These are phyloP conservation scores for Camelus dromedarius DNA, from an alignment of 2,113 vertebrate genomes.

Conservation along the genomic window DNA sequence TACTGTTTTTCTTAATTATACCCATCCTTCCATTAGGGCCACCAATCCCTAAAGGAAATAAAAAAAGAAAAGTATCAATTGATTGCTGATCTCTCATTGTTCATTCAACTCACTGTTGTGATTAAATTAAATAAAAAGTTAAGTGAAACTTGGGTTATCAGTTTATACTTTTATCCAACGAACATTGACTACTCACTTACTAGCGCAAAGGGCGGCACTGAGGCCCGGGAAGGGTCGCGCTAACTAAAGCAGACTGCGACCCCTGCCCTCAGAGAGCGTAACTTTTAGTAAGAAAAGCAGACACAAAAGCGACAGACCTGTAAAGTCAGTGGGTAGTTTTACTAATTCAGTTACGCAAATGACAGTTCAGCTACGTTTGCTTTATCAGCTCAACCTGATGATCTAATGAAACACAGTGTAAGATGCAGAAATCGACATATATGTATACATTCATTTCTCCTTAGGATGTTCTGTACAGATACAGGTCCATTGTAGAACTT, in stretches of 20 bases:
- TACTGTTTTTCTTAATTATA: background rate
- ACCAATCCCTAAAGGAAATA: constrained; percentile 41
- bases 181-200: background rate
- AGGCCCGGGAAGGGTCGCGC: background rate
- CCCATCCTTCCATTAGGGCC: background rate
- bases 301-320: background rate
- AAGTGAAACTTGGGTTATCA: background rate
- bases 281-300: background rate
- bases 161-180: background rate
- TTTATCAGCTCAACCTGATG: background rate
- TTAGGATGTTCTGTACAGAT: background rate
- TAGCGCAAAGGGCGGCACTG: background rate
- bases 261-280: background rate
- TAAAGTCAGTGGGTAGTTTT: background rate
- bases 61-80: background rate
- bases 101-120: background rate
- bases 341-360: background rate
- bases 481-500: background rate
- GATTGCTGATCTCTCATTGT: background rate
- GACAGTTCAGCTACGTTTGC: background rate
- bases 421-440: background rate
- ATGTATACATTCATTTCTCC: background rate
- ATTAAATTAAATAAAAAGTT: background rate
- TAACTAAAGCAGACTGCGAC: background rate
- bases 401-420: background rate